These are phyloP conservation scores for Astyanax mexicanus DNA, from an alignment of 2,797 vertebrate species.

Conservation along the genomic window DNA sequence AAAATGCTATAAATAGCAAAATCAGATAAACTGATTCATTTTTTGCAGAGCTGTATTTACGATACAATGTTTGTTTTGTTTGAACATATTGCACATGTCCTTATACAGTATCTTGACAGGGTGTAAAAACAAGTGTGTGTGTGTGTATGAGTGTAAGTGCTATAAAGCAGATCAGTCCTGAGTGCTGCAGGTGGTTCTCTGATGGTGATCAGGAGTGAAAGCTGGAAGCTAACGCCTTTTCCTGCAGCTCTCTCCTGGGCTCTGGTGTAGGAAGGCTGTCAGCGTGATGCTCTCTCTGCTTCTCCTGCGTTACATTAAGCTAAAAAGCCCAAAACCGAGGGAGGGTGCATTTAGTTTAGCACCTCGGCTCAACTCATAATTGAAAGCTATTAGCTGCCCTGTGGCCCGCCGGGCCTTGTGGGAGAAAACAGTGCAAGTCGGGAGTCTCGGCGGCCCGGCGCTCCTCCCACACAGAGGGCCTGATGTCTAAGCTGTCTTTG, in stretches of 20 bases:
- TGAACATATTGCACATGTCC: too few species aligned
- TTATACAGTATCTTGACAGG: too few species aligned
- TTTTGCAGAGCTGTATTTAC: too few species aligned
- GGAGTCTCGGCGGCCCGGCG: slow-evolving; percentile 44
- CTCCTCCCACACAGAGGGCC: slow-evolving; percentile 47
- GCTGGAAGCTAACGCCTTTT: slow-evolving; percentile 29
- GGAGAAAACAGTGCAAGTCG: slow-evolving; percentile 46
- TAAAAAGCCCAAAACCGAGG: slow-evolving; percentile 30
- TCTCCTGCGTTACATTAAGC: slow-evolving; percentile 18
- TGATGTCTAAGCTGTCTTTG: slow-evolving; percentile 47
- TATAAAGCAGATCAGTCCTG: slow-evolving; percentile 34
- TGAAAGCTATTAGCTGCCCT: slow-evolving; percentile 66
- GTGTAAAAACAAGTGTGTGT: background rate
- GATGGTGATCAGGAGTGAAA: slow-evolving; percentile 45
- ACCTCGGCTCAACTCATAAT: slow-evolving; percentile 62
- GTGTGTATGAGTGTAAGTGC: slow-evolving; percentile 6
- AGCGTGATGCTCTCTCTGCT: background rate
- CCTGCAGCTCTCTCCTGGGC: slow-evolving; percentile 15
- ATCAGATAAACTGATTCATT: too few species aligned
- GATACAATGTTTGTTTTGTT: too few species aligned
- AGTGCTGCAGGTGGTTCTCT: slow-evolving; percentile 37
- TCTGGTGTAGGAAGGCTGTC: background rate
- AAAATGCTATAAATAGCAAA: too few species aligned
- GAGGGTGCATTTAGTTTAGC: slow-evolving; percentile 31
- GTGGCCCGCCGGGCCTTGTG: slow-evolving; percentile 48